phyloP scores from a whole-genome alignment of 2,888 invertebrate species.

The Platycnemis pennipes region DNA sequence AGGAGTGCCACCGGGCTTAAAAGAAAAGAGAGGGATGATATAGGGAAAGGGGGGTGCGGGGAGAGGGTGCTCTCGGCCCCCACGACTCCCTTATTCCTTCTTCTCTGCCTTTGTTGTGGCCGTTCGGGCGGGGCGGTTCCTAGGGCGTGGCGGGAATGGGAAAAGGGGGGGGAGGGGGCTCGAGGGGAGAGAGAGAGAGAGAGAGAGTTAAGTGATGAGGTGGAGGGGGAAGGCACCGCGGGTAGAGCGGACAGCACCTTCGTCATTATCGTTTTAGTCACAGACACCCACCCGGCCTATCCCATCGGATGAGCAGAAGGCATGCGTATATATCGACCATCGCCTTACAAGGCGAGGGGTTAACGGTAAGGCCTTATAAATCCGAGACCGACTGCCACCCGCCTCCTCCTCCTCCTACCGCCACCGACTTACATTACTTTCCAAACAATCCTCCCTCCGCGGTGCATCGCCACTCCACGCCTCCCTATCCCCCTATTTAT shows the following conservation, averaged over 20 bases:
- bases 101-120: background rate
- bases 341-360: slow-evolving; percentile 26
- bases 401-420: background rate
- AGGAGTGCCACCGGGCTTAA: slow-evolving; percentile 8
- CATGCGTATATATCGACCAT: slow-evolving; percentile 48
- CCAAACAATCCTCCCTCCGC: background rate
- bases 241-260: slow-evolving; percentile 42
- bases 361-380: slow-evolving; percentile 46
- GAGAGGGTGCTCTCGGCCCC: background rate
- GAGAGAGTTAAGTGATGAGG: background rate
- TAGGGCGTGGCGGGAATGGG: background rate
- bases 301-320: slow-evolving; percentile 51
- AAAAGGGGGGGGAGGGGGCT: background rate
- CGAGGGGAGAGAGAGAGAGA: background rate
- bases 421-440: background rate
- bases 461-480: background rate
- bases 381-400: background rate
- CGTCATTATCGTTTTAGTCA: slow-evolving; percentile 66
- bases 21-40: background rate
- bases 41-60: background rate
- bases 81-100: background rate
- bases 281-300: slow-evolving; percentile 48
- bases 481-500: background rate
- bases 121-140: background rate
- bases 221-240: background rate